Evolutionary conservation across 2,113 vertebrate genomes (phyloP), one percentile per base, ranked within the genome.

Genomic region (Channa argus): DNA sequence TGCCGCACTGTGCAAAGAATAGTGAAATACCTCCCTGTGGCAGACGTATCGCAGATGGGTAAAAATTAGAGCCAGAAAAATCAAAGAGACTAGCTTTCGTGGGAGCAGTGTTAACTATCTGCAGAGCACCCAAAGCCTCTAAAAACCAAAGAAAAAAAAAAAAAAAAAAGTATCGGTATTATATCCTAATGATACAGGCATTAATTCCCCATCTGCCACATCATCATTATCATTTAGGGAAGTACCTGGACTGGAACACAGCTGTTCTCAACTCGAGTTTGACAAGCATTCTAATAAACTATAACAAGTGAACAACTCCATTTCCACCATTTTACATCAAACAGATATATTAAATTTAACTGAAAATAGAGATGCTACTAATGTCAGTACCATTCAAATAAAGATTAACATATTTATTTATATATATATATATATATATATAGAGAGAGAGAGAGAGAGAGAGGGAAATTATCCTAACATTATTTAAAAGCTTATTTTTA

Each of bases 301-400:
- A 71, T 54, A 67, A 65, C 64, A 33, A 49, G 6, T 36, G 10
- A 69, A 74, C 67, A 75, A 9, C 15, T 47, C 77, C 67, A 75
- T 8, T 24, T 47, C 77, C 61, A 78, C 63, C 69, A 43, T 75
- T 62, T 70, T 60, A 71, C 72, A 72, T 77, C 38, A 51, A 77
- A 85, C 47, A 52, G 37, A 77, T 37, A 56, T 38, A 71, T 77
- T 44, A 53, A n/a, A 77, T 43, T 43, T 14, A 63, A 74, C 60
- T 34, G 12, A 72, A 58, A 59, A 71, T 11, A 43, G 58, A 72
- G 78, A 79, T 77, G 83, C 77, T 86, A 67, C 73, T 38, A 10
- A 63, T 76, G 85, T 88, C 84, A 86, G 89, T 88, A 83, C 87
- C 87, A 72, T 68, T 72, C 44, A 83, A 80, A 84, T 11, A 45